These are phyloP conservation scores for Oreochromis spilurus DNA, from an alignment of 2,113 vertebrate genomes.

Conservation along the genomic window DNA sequence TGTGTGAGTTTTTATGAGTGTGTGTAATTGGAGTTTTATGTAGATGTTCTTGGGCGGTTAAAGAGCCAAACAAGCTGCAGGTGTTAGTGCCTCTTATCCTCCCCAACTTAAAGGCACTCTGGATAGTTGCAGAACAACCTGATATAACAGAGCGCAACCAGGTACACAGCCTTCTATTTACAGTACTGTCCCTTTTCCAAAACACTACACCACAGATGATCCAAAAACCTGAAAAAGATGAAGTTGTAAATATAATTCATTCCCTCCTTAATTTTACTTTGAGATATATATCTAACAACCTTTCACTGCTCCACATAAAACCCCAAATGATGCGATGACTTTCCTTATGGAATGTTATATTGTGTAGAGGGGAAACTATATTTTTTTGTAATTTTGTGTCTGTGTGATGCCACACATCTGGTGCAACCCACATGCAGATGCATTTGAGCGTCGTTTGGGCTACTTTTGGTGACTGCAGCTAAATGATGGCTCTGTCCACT, in stretches of 20 bases:
- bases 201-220: background rate
- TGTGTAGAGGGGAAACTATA: background rate
- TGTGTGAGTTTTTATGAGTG: constrained; percentile 49
- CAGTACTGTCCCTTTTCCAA: background rate
- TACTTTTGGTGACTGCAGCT: background rate
- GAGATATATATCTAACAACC: background rate
- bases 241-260: constrained; percentile 32
- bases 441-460: background rate
- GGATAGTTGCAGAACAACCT: background rate
- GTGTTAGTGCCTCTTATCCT: constrained; percentile 37
- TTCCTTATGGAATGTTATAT: background rate
- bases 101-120: constrained; percentile 6
- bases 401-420: background rate
- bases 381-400: background rate
- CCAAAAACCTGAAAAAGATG: background rate
- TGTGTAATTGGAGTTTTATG: constrained; percentile 65
- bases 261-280: constrained; percentile 30
- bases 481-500: background rate
- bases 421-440: background rate
- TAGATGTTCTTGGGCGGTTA: constrained; percentile 49
- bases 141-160: background rate
- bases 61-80: constrained; percentile 51
- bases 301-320: background rate
- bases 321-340: background rate
- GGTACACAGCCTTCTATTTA: background rate